Evolutionary conservation across 2,797 vertebrate species (phyloP), one percentile per base, ranked within the genome.

Genomic region (Lutjanus argentimaculatus): DNA sequence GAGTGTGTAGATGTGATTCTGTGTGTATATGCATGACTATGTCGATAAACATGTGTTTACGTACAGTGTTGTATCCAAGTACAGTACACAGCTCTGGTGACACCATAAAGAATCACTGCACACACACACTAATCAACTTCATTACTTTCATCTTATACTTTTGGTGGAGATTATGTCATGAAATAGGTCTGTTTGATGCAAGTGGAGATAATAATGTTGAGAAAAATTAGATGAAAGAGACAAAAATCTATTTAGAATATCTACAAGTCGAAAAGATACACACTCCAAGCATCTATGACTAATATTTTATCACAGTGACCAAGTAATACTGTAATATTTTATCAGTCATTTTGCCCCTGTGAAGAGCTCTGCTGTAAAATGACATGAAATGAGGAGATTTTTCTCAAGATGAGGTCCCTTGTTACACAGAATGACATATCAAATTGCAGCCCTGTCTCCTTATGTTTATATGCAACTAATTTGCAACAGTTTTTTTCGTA

Each of bases 31-130:
- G 63, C 71, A 75, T 36, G 68, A 61, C n/a, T 58, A 22, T 64
- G 68, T 40, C 72, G 77, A 74, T 86, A 63, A 88, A 72, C 58
- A 21, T 49, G 45, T 74, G 77, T 71, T 67, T 77, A 56, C 13
- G 25, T 30, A 62, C 42, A 59, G n/a, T 59, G 46, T 8, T 55
- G 48, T 45, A 43, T 49, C 22, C 19, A 21, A 51, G 55, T 52
- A 52, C n/a, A 63, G 49, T 57, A 11, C 21, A 51, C 15, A 19
- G n/a, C n/a, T n/a, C n/a, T n/a, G n/a, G n/a, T n/a, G n/a, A n/a
- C n/a, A n/a, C n/a, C n/a, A 30, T 0, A 51, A 13, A 76, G 19
- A 61, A 53, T 7, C 16, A 67, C 8, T 43, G 22, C 6, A 46
- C 14, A 59, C 22, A 63, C 40, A 53, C 42, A 67, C 11, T 13